phyloP scores from a whole-genome alignment of 2,113 vertebrate species.

The Columba janthina region DNA sequence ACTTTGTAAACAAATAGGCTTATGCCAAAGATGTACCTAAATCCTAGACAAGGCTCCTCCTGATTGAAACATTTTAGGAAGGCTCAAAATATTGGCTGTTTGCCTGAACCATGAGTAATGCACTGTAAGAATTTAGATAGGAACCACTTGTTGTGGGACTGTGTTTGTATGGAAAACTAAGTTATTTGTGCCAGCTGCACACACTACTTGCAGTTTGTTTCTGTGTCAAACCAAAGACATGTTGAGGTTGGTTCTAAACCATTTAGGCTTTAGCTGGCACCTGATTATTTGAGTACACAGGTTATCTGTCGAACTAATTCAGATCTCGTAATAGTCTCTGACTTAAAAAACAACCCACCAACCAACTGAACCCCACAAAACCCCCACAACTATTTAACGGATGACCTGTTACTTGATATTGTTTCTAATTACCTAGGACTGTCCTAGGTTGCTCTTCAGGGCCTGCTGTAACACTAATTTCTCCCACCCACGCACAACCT shows the following conservation, averaged over 20 bases:
- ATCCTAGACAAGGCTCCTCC: background rate
- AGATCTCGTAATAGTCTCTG: background rate
- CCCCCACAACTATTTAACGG: background rate
- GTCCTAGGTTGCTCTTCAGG: background rate
- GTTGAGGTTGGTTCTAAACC: background rate
- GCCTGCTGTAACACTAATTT: background rate
- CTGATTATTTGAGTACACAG: background rate
- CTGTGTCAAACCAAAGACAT: background rate
- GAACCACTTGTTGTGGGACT: background rate
- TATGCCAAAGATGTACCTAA: background rate
- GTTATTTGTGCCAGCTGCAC: background rate
- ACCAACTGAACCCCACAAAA: background rate
- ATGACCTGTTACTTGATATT: background rate
- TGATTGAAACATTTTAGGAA: background rate
- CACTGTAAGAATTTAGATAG: background rate
- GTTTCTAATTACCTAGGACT: background rate
- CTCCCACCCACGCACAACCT: background rate
- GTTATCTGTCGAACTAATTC: background rate
- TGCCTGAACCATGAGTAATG: background rate
- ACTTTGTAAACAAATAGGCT: background rate
- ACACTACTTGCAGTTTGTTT: background rate
- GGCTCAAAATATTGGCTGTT: background rate
- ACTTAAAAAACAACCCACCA: background rate
- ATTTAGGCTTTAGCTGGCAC: background rate
- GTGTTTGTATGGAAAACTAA: background rate